A percentile compares a stretch with the other conserved stretches of the same genome.
These are phyloP conservation scores for Papilio glaucus DNA, from an alignment of 1,140 invertebrate species.

Conservation along the genomic window DNA sequence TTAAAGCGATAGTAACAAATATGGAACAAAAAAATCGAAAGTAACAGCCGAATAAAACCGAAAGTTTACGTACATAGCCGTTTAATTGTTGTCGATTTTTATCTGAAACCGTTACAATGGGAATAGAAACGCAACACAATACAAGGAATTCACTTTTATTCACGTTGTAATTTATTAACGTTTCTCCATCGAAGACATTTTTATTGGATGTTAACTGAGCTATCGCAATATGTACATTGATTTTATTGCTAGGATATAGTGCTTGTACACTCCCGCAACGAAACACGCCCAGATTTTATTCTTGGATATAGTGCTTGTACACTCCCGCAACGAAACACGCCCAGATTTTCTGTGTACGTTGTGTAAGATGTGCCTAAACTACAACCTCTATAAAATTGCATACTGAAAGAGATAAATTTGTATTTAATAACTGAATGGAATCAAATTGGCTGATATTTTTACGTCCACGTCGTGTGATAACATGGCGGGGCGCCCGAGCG, in stretches of 20 bases:
- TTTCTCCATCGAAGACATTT: not conserved
- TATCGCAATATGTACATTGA: no score
- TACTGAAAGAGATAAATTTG: not conserved
- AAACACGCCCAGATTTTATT: no score
- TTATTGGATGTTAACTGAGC: not conserved
- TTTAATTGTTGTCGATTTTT: constrained; percentile 22
- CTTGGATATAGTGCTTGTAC: no score
- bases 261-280: no score
- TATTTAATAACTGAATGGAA: not conserved
- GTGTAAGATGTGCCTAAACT: no score
- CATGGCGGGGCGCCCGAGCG: not conserved
- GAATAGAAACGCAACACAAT: constrained; percentile 17
- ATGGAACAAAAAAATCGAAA: constrained; percentile 14
- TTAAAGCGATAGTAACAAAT: not conserved
- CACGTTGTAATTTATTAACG: constrained; percentile 2
- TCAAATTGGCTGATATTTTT: not conserved
- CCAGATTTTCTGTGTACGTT: no score
- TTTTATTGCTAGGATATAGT: no score
- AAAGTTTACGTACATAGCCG: constrained; percentile 16
- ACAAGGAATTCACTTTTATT: constrained; percentile 6
- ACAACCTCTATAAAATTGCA: no score
- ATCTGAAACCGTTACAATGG: constrained; percentile 20
- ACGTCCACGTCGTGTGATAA: not conserved
- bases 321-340: no score
- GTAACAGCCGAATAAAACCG: constrained; percentile 4